A percentile compares a stretch with the other conserved stretches of the same genome.
Evolutionary conservation across 2,797 vertebrate species (phyloP).

Genomic region (Anguilla anguilla): DNA sequence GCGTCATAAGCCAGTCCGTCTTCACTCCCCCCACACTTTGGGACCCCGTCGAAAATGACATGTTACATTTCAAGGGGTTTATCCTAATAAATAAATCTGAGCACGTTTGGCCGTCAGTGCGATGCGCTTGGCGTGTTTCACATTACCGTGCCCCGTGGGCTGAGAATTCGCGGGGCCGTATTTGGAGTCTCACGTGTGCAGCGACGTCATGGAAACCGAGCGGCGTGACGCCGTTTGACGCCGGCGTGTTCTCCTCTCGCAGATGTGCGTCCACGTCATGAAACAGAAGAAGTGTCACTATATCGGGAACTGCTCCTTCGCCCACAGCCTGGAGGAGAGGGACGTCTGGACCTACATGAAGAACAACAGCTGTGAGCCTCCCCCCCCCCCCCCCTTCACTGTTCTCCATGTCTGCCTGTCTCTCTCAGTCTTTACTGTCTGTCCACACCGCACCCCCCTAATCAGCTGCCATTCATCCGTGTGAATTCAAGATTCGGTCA

Average conservation of each 20-base stretch:
- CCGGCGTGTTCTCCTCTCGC: constrained; percentile 33
- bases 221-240: background rate
- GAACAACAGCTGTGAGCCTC: constrained; percentile 85
- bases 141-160: too few species aligned
- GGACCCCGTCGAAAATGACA: too few species aligned
- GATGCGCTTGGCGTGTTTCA: too few species aligned
- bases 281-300: constrained; percentile 87
- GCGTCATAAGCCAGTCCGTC: background rate
- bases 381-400: background rate
- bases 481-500: background rate
- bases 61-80: too few species aligned
- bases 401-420: background rate
- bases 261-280: constrained; percentile 88
- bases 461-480: background rate
- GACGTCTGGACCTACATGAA: constrained; percentile 99
- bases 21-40: background rate
- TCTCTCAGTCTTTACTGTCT: background rate
- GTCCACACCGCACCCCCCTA: background rate
- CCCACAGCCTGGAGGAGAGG: constrained; percentile 91
- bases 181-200: too few species aligned
- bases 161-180: background rate
- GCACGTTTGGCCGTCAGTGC: too few species aligned
- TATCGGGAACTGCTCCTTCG: constrained; percentile 87
- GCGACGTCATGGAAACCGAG: background rate
- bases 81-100: too few species aligned